Evolutionary conservation across 2,113 vertebrate species (phyloP), one percentile per base, ranked within the genome.

Genomic region (Aphelocoma coerulescens): DNA sequence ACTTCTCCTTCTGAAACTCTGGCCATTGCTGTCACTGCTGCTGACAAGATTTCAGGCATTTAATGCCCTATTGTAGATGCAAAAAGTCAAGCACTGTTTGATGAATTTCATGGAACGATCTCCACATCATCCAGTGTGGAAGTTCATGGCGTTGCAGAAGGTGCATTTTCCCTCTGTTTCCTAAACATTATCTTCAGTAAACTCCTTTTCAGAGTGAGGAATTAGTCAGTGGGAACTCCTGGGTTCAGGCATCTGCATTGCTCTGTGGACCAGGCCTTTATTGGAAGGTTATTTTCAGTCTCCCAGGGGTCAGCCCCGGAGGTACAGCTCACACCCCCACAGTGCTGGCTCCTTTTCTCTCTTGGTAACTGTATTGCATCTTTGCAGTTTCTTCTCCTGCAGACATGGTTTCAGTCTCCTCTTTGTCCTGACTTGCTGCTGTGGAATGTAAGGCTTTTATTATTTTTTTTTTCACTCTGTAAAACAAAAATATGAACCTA

Each of bases 381-480:
- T 94, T 88, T 58, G 61, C 96, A 96, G 88, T 85, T 87, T 87
- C 46, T 89, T 66, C 83, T 95, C 77, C 88, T 91, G 86, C 63
- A 94, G 85, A 92, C 66, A 48, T 21, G 65, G 52, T 91, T 93
- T 92, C 72, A 87, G 39, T 37, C 69, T 89, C 21, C 52, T 96
- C 80, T 88, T 88, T 97, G 95, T 83, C 67, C 87, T 91, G 85
- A 96, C 92, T 95, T 95, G 94, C 66, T 96, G 43, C 68, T 83
- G 68, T 85, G 75, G 93, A 95, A 96, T 91, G 68, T 89, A 39
- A 79, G 15, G 55, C 58, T 93, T 94, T 93, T 84, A 65, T 46
- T 74, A 16, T 69, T 92, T 83, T 74, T 74, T 71, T 90, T 72
- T 61, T 44, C 37, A 37, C 28, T 63, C 44, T 43, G 39, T 93